Evolutionary conservation across 2,797 vertebrate species (phyloP), one percentile per base, ranked within the genome.

Genomic region (Chanos chanos): DNA sequence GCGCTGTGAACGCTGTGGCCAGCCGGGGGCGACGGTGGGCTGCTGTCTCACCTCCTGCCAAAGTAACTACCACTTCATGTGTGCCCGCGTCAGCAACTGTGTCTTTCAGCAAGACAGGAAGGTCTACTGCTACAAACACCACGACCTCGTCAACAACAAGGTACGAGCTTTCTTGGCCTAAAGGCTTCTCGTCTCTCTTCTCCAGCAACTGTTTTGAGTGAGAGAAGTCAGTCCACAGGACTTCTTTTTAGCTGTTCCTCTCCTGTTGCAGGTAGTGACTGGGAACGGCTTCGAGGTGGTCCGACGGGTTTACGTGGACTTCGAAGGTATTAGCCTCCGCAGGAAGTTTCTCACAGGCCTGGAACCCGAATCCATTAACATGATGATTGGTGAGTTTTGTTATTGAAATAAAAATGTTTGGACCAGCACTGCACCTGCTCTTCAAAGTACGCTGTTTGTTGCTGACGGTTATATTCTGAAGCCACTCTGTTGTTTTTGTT

Each of bases 1-100:
- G 95, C 91, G 94, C 10, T 98, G 95, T 54, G 95, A 98, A 76
- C 82, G 83, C n/a, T 98, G 95, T 44, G 79, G 85, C 19, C 93
- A 92, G 77, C 84, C 90, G 0, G 95, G 95, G 0, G 95, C 95
- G 13, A 97, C 95, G 0, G 94, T 97, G 12, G 94, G 95, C 71
- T 97, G 95, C 78, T 97, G 93, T 64, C 85, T 97, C 1, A 80
- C 91, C 45, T 92, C 92, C 18, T 97, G 95, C 66, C 88, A 93
- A 74, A 94, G 94, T 80, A 97, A 96, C 58, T 97, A 91, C 74
- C 95, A 97, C 83, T 97, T 96, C 83, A 95, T 96, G 94, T 97
- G 95, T 0, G 95, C 94, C 40, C 93, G 95, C 15, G 84, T 85
- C 28, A 85, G 88, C 60, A 89, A 81, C 58, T 96, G 94, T 34